Evolutionary conservation across 2,888 invertebrate species (phyloP).

Genomic region (Nomada flava): DNA sequence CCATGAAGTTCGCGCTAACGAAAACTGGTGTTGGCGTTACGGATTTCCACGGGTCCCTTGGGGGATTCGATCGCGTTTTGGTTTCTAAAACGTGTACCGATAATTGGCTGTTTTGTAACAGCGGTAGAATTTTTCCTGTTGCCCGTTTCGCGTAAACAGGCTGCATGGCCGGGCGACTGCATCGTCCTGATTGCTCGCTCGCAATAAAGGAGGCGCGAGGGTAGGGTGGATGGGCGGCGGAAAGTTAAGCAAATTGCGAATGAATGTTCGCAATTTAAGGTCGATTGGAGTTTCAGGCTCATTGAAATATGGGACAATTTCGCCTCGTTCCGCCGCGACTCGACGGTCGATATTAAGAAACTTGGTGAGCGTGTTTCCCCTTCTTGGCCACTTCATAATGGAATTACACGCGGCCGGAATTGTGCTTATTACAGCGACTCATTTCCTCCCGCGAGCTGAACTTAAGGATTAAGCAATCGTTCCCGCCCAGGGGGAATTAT

Average conservation of each 20-base stretch:
- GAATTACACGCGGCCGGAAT: slow-evolving; percentile 39
- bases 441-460: slow-evolving; percentile 23
- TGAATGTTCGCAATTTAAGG: slow-evolving; percentile 53
- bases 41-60: not conserved
- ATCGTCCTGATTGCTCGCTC: slow-evolving; percentile 48
- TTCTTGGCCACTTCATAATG: slow-evolving; percentile 47
- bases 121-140: not conserved
- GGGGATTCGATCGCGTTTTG: slow-evolving; percentile 1
- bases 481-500: slow-evolving; percentile 24
- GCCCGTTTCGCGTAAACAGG: slow-evolving; percentile 13
- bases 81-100: slow-evolving; percentile 24
- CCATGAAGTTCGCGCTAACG: slow-evolving; percentile 10
- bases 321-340: slow-evolving; percentile 32
- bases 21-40: slow-evolving; percentile 1
- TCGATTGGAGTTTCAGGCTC: slow-evolving; percentile 52
- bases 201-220: not conserved
- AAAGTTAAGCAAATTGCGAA: slow-evolving; percentile 50
- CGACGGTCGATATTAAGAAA: slow-evolving; percentile 53
- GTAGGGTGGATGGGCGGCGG: not conserved
- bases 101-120: not conserved
- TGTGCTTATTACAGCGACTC: slow-evolving; percentile 37
- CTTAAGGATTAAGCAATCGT: slow-evolving; percentile 41
- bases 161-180: slow-evolving; percentile 33
- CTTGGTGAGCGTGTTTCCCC: slow-evolving; percentile 26
- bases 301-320: slow-evolving; percentile 56